Base-by-base conservation (phyloP, 1,140 invertebrate species). In the Ostrea denselamellosa region DNA sequence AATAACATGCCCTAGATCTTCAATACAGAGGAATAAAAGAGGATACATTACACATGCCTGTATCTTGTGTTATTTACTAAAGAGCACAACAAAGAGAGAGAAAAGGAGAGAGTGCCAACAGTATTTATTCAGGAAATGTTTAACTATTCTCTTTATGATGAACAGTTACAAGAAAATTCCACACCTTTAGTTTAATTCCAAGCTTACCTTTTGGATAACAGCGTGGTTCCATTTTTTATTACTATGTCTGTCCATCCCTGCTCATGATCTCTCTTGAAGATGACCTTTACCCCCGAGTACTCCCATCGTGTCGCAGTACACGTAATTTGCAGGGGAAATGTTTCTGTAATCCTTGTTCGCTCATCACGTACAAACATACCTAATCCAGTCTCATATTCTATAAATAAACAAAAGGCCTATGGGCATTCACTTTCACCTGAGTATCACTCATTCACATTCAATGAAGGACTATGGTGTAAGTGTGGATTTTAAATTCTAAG, bases 271-370 rank as follows among this genome's bases (percentile, higher is more conserved):
- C 34, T 52, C 82, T 14, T 9, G 17, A 83, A 83, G 19, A 53
- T 17, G 7, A 83, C 82, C 17, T 54, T 83, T 2, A 83, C 82
- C 25, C 52, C 51, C 3, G 44, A 53, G 22, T 83, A 83, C 28
- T 83, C 82, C 82, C 82, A 83, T 83, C 28, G 51, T 83, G 82
- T 83, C 14, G 53, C 82, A n/a, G 14, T 52, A 52, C 82, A 83
- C 7, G 82, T 53, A 9, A 83, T 34, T 5, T 44, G 17, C 44
- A 83, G 82, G 19, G 82, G 82, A 83, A 53, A 53, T 83, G 44
- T 54, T 52, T 83, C 34, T 53, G 51, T 83, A 52, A 83, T 22
- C 10, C 7, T 71, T 2, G 68, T 2, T 25, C 28, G 10, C 4
- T 71, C 68, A 12, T 34, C 22, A 71, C 25, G 22, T 71, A 28